These are phyloP conservation scores for Rhimphoctona megacephalus DNA, from an alignment of 2,888 invertebrate species.

Conservation along the genomic window DNA sequence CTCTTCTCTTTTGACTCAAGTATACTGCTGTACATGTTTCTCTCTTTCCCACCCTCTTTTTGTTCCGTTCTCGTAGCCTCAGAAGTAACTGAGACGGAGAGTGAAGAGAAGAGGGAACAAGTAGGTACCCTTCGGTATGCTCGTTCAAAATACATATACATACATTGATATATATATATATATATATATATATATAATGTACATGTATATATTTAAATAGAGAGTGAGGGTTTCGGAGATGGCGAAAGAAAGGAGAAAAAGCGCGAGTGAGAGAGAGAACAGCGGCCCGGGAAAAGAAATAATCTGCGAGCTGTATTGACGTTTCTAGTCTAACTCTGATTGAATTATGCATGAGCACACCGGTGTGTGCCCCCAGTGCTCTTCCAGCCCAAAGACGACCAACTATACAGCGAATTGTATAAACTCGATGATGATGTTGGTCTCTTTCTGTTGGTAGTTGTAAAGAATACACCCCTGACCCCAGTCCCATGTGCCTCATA, in stretches of 20 bases:
- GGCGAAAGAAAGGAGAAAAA: conserved; percentile 66
- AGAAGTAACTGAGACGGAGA: conserved; percentile 49
- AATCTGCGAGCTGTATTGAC: conserved; percentile 85
- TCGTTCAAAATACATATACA: conserved; percentile 13
- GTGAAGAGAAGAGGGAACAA: conserved; percentile 57
- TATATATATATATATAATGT: conserved; percentile 28
- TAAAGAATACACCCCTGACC: conserved; percentile 35
- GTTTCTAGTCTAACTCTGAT: conserved; percentile 85
- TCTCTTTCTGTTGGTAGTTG: conserved; percentile 24
- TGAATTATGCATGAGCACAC: conserved; percentile 85
- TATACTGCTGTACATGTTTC: conserved; percentile 55
- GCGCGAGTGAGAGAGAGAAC: conserved; percentile 74
- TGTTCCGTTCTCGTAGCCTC: conserved; percentile 40
- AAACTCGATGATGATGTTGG: conserved; percentile 29
- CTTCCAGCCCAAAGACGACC: conserved; percentile 10
- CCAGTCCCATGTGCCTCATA: conserved; percentile 59
- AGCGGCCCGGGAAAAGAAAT: conserved; percentile 84
- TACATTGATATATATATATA: conserved; percentile 26
- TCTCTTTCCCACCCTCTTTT: conserved; percentile 42
- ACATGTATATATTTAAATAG: conserved; percentile 60
- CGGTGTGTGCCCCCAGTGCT: conserved; percentile 74
- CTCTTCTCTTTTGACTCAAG: conserved; percentile 47
- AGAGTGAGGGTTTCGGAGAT: conserved; percentile 66
- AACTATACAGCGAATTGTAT: conserved; percentile 16
- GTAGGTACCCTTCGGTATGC: conserved; percentile 49